Evolutionary conservation across 2,113 vertebrate species (phyloP).

Genomic region (Hypocryptadius cinnamomeus): DNA sequence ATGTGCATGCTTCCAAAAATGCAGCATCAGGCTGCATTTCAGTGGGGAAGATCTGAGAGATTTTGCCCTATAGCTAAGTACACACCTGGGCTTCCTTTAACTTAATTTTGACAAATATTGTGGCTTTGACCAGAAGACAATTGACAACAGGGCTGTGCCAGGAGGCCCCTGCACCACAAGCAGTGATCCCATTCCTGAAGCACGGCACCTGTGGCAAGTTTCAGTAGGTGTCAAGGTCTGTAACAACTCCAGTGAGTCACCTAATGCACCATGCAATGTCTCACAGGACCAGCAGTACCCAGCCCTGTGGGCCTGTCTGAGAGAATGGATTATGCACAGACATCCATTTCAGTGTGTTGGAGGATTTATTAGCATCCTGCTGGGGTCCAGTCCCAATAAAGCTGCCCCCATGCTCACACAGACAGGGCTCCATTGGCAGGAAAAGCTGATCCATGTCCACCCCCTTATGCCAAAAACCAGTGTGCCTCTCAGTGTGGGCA

Average conservation of each 20-base stretch:
- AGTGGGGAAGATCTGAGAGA: not conserved
- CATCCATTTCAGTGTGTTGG: not conserved
- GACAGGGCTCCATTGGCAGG: accelerated
- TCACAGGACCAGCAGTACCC: not conserved
- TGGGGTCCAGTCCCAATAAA: not conserved
- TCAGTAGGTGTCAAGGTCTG: not conserved
- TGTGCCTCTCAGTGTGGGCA: accelerated
- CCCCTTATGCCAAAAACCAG: not conserved
- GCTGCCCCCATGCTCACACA: not conserved
- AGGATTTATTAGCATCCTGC: not conserved
- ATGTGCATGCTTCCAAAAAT: accelerated
- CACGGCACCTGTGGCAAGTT: not conserved
- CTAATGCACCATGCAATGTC: accelerated
- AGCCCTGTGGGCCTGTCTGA: not conserved
- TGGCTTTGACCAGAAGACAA: not conserved
- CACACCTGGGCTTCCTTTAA: not conserved
- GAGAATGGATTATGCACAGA: not conserved
- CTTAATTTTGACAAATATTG: not conserved
- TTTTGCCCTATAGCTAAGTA: not conserved
- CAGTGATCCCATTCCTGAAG: not conserved
- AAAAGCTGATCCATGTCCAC: not conserved
- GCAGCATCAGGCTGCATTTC: not conserved
- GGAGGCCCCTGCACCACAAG: not conserved
- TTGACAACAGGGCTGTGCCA: not conserved
- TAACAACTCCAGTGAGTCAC: not conserved